These are phyloP conservation scores for Ectropis crepuscularia DNA, from an alignment of 2,888 invertebrate species.

Conservation along the genomic window DNA sequence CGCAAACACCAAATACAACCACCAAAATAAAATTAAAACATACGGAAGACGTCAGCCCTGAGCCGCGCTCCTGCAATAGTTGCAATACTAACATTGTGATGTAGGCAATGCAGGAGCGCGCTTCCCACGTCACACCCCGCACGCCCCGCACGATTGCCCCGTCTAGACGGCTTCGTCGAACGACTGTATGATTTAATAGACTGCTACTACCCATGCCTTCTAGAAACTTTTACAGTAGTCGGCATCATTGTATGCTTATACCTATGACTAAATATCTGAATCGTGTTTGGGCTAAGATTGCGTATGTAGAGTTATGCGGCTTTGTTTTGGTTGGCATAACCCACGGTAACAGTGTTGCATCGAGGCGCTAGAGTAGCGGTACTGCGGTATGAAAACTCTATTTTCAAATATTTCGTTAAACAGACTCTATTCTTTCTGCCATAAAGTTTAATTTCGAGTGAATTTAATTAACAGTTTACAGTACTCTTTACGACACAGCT, in stretches of 20 bases:
- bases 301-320: constrained; percentile 52
- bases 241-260: constrained; percentile 18
- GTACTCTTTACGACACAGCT: constrained; percentile 14
- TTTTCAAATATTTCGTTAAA: constrained; percentile 1
- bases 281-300: constrained; percentile 63
- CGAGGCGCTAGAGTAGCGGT: constrained; percentile 11
- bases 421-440: constrained; percentile 1
- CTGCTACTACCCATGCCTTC: background rate
- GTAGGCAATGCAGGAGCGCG: too few species aligned
- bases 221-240: background rate
- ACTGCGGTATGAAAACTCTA: constrained; percentile 12
- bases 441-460: background rate
- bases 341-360: constrained; percentile 57
- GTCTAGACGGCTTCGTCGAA: too few species aligned
- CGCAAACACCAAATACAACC: too few species aligned
- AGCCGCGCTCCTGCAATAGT: too few species aligned
- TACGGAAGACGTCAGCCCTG: too few species aligned
- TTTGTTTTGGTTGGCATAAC: constrained; percentile 69
- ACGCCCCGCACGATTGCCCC: too few species aligned
- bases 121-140: too few species aligned
- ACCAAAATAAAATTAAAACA: too few species aligned
- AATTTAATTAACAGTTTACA: constrained; percentile 5
- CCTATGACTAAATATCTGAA: constrained; percentile 33
- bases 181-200: too few species aligned
- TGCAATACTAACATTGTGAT: too few species aligned